phyloP scores from a whole-genome alignment of 2,797 vertebrate genomes.

The Aeoliscus strigatus region DNA sequence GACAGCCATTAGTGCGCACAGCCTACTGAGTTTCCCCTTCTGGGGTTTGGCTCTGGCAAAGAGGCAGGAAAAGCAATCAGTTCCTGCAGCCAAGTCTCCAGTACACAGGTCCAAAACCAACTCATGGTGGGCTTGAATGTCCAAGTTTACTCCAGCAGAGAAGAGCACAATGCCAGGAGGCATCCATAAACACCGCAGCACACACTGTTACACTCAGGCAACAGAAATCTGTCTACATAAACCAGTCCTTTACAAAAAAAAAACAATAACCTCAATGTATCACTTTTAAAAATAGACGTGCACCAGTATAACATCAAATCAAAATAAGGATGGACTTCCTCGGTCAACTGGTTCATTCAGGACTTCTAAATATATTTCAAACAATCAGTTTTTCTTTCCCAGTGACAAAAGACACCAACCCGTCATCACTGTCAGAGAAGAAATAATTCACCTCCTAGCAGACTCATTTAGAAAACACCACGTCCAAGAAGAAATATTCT shows the following conservation, averaged over 20 bases:
- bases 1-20: slow-evolving; percentile 27
- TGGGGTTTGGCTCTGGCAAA: slow-evolving; percentile 48
- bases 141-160: slow-evolving; percentile 32
- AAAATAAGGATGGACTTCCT: slow-evolving; percentile 18
- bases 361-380: slow-evolving; percentile 19
- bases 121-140: slow-evolving; percentile 32
- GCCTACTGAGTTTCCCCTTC: slow-evolving; percentile 38
- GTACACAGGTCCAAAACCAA: slow-evolving; percentile 63
- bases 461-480: background rate
- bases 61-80: slow-evolving; percentile 52
- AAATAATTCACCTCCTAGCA: background rate
- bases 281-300: slow-evolving; percentile 30
- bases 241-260: slow-evolving; percentile 18
- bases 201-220: slow-evolving; percentile 9
- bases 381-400: slow-evolving; percentile 14
- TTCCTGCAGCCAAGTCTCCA: slow-evolving; percentile 45
- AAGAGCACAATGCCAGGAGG: slow-evolving; percentile 34
- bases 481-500: too few relatives aligned
- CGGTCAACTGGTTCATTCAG: slow-evolving; percentile 6
- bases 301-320: slow-evolving; percentile 31
- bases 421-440: slow-evolving; percentile 3
- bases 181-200: slow-evolving; percentile 27
- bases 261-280: slow-evolving; percentile 22
- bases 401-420: slow-evolving; percentile 12
- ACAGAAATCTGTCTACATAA: slow-evolving; percentile 11